Evolutionary conservation across 1,140 invertebrate genomes (phyloP), one percentile per base, ranked within the genome.

Genomic region (Helicorthomorpha holstii): DNA sequence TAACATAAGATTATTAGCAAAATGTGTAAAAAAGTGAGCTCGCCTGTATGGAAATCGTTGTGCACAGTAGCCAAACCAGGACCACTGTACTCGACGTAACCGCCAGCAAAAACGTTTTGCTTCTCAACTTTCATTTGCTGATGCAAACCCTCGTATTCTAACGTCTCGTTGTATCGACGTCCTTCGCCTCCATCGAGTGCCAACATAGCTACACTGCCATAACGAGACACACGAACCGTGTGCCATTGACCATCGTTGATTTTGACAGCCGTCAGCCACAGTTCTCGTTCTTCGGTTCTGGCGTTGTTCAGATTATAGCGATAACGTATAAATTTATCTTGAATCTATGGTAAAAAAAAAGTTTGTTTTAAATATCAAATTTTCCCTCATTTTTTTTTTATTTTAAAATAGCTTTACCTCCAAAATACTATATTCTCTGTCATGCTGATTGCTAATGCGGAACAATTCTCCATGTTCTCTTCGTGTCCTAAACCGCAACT

Each of bases 221-320:
- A 91, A 52, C 94, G 77, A 19, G 66, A 66, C 0, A 77, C 74
- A 57, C 83, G 77, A 0, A 91, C 89, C 7, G 85, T 86, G 64
- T 98, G 94, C 93, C 93, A 97, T 61, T 94, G 89, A 12, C 94
- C 94, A 69, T 98, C 91, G 63, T 92, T 87, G 1, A 95, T 90
- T 1, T 81, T 76, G 16, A 94, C 81, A 27, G 85, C 79, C 50
- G 83, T 87, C 12, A 98, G 70, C 82, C 87, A 91, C 51, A 96
- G 80, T 63, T 89, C 83, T 59, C 80, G 76, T 66, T 95, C 85
- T 67, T 92, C 85, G 7, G 85, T 84, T 54, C 85, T 74, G 56
- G 90, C 67, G 25, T 86, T 91, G 63, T 95, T 95, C 14, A 96
- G 66, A 67, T 96, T 95, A 64, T 86, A 98, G 14, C 54, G 54